Base-by-base conservation (phyloP, 2,797 vertebrate species). In the Distichodus sexfasciatus region DNA sequence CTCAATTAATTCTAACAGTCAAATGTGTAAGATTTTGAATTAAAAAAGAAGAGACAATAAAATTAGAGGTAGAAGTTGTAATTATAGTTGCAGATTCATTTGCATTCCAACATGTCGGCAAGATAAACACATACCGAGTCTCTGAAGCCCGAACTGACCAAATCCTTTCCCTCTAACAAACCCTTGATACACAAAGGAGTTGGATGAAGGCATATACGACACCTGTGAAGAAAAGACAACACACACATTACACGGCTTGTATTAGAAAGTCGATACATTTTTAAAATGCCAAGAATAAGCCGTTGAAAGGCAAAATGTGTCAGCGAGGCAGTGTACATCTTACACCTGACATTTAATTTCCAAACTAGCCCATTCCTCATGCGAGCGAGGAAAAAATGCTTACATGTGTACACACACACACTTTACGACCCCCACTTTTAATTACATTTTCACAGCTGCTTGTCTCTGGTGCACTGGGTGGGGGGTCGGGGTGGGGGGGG, bases 91-190 rank as follows among this genome's bases (percentile, higher is more conserved):
- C 9, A 4, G 9, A 33, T 4, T 33, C 31, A 33, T 4, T 33
- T 33, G 31, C 4, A 9, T 9, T 33, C 4, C 9, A 33, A 19
- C 15, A 23, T n/a, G n/a, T 3, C 23, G 35, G 19, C 11, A 10
- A 54, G 23, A 54, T 7, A 36, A 69, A 68, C 70, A 81, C 86
- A 94, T 92, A 98, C 97, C 96, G 2, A 98, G 86, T 84, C 95
- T 94, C 86, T 99, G 97, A 72, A 99, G 95, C 84, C 96, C 96
- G 70, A 99, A 99, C 80, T 99, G 96, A 55, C 97, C 97, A 7
- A 99, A 99, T 81, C 94, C 95, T 89, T 97, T 98, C 82, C 96
- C 96, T 75, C 93, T 92, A 73, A 99, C 95, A 19, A 97, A 96
- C 79, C 97, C 97, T 85, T 98, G 97, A 88, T 98, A 99, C 73